Conservation (phyloP, 2,113 vertebrate genomes). For the Onychostoma macrolepis region DNA sequence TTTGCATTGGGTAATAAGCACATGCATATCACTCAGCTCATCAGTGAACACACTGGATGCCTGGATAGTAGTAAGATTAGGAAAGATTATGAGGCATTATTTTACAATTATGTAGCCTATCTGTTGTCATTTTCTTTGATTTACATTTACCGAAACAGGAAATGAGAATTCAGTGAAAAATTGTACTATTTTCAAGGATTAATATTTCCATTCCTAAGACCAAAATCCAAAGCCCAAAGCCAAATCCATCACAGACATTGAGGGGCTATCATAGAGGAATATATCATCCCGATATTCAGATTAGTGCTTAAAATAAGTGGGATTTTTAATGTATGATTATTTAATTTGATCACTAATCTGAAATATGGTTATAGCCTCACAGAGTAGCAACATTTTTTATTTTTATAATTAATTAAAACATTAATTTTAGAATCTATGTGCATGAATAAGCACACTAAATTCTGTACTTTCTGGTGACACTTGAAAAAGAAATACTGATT, state of each 20-base stretch:
- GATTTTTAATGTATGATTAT: neutral
- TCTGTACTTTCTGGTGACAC: no score
- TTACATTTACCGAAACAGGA: neutral
- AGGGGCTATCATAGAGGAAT: neutral
- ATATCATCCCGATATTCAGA: neutral
- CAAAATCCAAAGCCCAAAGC: no score
- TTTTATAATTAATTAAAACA: no score
- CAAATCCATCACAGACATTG: neutral
- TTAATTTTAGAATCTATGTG: neutral
- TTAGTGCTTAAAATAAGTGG: neutral
- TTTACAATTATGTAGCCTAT: neutral
- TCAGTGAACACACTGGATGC: neutral
- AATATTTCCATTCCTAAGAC: neutral
- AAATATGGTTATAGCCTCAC: neutral
- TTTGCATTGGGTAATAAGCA: neutral
- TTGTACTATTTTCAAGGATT: neutral
- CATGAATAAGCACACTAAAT: neutral
- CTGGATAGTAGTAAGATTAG: neutral
- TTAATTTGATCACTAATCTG: neutral
- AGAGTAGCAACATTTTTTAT: neutral
- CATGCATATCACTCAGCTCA: neutral
- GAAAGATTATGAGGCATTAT: neutral
- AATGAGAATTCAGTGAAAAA: neutral
- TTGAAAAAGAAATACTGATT: no score
- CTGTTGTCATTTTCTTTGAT: neutral